Conservation (phyloP, 1,140 invertebrate species). For the Drosophila athabasca region DNA sequence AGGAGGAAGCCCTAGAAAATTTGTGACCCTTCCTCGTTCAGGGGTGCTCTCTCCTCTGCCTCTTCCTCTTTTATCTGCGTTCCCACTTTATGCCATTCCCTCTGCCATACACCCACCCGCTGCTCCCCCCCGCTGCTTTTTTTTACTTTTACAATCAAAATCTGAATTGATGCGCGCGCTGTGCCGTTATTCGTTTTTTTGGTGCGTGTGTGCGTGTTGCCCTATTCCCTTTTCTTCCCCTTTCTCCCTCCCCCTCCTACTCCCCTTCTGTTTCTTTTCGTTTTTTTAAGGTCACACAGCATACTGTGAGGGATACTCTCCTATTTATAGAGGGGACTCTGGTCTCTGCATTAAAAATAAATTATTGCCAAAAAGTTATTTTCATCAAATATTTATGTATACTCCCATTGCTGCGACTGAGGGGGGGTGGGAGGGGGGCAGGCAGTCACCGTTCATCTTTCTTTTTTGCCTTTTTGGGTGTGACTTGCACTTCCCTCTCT, state of each 20-base stretch:
- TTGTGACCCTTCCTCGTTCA: background rate
- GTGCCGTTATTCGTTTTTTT: conserved; percentile 26
- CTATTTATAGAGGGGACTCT: no score
- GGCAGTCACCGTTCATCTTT: background rate
- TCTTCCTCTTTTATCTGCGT: no score
- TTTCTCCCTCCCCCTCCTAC: conserved; percentile 2
- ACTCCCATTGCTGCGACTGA: background rate
- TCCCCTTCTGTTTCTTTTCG: background rate
- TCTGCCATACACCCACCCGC: no score
- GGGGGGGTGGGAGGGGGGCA: no score
- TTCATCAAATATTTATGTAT: conserved; percentile 6
- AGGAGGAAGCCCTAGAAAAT: conserved; percentile 10
- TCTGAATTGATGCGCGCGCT: conserved; percentile 60
- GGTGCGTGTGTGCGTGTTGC: conserved; percentile 18
- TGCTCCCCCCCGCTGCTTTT: background rate
- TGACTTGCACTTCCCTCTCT: conserved; percentile 29
- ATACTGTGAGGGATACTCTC: conserved; percentile 1
- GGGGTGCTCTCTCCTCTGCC: no score
- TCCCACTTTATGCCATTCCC: no score
- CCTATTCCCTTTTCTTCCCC: conserved; percentile 37
- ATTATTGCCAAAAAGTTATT: conserved; percentile 33
- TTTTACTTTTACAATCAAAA: conserved; percentile 59
- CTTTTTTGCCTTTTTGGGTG: conserved; percentile 15
- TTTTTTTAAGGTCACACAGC: conserved; percentile 53
- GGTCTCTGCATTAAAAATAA: no score